Percentiles rank a stretch among this genome's conserved stretches.
These are phyloP conservation scores for Cranoglanis bouderius DNA, from an alignment of 2,113 vertebrate species.

Conservation along the genomic window DNA sequence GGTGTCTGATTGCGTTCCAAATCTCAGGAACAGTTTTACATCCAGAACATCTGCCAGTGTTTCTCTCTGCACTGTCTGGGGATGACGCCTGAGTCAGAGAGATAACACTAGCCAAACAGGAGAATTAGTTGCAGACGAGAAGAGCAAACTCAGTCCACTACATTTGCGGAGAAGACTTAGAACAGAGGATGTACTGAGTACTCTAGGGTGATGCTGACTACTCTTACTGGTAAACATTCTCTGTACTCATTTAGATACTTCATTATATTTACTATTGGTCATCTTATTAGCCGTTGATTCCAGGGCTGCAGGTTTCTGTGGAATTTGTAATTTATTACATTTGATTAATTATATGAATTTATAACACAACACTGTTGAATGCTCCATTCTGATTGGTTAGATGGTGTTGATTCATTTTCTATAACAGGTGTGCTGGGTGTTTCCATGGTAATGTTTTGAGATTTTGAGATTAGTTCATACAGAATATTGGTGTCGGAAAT, in stretches of 20 bases:
- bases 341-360: background rate
- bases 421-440: background rate
- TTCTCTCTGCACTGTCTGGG: constrained; percentile 41
- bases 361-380: background rate
- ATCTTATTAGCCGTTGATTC: background rate
- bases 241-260: background rate
- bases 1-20: constrained; percentile 45
- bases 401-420: background rate
- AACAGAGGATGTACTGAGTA: background rate
- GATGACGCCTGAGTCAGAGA: constrained; percentile 31
- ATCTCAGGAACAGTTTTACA: constrained; percentile 50
- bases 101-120: constrained; percentile 15
- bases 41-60: constrained; percentile 56
- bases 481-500: background rate
- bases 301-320: background rate
- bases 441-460: background rate
- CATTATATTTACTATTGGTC: background rate
- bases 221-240: background rate
- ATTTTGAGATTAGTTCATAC: background rate
- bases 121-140: constrained; percentile 15
- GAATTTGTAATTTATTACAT: background rate
- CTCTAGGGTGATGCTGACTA: background rate
- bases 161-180: background rate
- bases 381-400: background rate
- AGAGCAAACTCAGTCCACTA: background rate